Evolutionary conservation across 2,113 vertebrate species (phyloP), one percentile per base, ranked within the genome.

Genomic region (Melozone crissalis): DNA sequence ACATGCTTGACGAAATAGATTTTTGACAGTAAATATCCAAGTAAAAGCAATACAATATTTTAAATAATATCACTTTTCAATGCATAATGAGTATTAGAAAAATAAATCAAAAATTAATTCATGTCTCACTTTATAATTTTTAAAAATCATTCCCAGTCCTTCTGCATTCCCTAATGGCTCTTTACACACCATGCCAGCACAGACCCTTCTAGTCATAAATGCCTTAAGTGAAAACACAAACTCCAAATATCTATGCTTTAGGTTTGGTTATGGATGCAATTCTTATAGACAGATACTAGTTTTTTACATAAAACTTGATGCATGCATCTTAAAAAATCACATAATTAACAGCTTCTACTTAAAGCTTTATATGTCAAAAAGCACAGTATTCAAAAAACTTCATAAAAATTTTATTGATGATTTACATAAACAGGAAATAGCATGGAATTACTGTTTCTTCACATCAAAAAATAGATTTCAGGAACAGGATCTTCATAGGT

Each of bases 1-100:
- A 35, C 6, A 41, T 54, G 20, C 9, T 74, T 51, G 7, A 33
- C 41, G 41, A 84, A 92, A 4, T 43, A 55, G 7, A 57, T 55
- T 93, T 46, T 87, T 82, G 30, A 58, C 43, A 83, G 37, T 63
- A 91, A 95, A 82, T 73, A 74, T 83, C 21, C 12, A 91, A 86
- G 15, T 63, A 54, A 80, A 0, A 62, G n/a, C 15, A 26, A 69
- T 76, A 92, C 31, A 47, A 58, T 30, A 55, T 69, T 72, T 95
- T 82, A 58, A 89, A 85, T 37, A 63, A n/a, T 58, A 81, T 65
- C 28, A 57, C 23, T 82, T 93, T 93, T 74, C 17, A 33, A n/a
- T 61, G 43, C 21, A 81, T 75, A 73, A 54, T 82, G 20, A 73
- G 8, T 37, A 63, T 14, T 15, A 76, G 18, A 30, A 2, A 65